phyloP scores from a whole-genome alignment of 30 jellyfish, hydroid and myxozoan species.

The Catostylus mosaicus region DNA sequence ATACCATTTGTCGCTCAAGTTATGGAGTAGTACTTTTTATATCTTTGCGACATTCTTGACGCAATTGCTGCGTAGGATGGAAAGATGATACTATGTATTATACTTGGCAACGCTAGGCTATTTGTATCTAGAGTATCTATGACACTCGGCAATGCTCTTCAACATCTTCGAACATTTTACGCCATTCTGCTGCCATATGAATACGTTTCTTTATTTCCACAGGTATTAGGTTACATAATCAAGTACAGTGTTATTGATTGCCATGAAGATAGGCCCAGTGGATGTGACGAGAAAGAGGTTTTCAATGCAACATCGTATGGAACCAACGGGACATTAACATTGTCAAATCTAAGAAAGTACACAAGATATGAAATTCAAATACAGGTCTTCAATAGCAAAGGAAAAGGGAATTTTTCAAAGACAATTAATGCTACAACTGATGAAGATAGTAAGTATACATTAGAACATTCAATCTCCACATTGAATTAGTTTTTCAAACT shows the following conservation, averaged over 20 bases:
- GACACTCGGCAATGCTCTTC: not conserved
- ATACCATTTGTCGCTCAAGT: too few relatives aligned
- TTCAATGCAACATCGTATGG: conserved; percentile 18
- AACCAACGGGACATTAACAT: not conserved
- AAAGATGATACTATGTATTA: not conserved
- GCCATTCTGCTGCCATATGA: not conserved
- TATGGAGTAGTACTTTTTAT: not conserved
- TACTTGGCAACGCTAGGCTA: not conserved
- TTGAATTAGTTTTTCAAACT: too few relatives aligned
- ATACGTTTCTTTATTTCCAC: not conserved
- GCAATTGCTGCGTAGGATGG: not conserved
- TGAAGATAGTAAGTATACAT: conserved; percentile 49
- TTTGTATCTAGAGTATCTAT: not conserved
- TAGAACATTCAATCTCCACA: too few relatives aligned
- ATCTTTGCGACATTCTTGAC: not conserved
- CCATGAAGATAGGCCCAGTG: conserved; percentile 44
- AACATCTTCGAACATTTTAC: not conserved
- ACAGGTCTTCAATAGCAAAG: conserved; percentile 52
- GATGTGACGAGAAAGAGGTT: conserved; percentile 36
- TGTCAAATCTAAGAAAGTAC: conserved; percentile 46
- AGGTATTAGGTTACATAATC: conserved; percentile 50
- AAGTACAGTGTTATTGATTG: conserved; percentile 50
- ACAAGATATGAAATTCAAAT: conserved; percentile 35
- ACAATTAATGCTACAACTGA: conserved; percentile 29
- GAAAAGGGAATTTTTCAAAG: conserved; percentile 37